Conservation (phyloP, 2,113 vertebrate species). For the Arizona elegans region DNA sequence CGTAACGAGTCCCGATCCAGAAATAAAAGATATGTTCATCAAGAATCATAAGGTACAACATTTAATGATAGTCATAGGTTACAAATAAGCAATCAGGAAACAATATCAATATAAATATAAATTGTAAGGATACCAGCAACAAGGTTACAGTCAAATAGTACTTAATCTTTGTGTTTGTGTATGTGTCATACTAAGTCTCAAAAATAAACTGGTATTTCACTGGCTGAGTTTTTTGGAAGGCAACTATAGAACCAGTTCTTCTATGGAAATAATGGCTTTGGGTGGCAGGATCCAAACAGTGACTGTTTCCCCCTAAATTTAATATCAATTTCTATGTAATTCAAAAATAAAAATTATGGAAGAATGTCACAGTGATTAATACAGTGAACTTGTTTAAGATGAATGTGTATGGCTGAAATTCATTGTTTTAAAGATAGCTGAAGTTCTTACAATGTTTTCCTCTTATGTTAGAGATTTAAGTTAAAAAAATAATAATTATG, state of each 20-base stretch:
- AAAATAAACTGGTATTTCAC: background rate
- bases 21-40: too few species aligned
- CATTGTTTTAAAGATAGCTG: conserved; percentile 27
- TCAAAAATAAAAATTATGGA: background rate
- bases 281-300: background rate
- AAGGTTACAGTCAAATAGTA: too few species aligned
- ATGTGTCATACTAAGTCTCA: background rate
- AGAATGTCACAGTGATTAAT: background rate
- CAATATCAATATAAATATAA: too few species aligned
- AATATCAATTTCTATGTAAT: background rate
- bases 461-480: background rate
- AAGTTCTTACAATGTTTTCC: conserved; percentile 24
- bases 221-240: background rate
- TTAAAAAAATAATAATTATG: conserved; percentile 25
- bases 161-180: background rate
- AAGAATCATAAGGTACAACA: too few species aligned
- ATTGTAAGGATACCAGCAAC: too few species aligned
- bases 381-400: background rate
- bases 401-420: conserved; percentile 17
- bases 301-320: background rate
- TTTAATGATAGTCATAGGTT: too few species aligned
- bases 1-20: too few species aligned
- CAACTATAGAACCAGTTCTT: background rate
- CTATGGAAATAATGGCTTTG: background rate
- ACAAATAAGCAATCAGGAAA: too few species aligned